Evolutionary conservation across 2,888 invertebrate genomes (phyloP).

Genomic region (Rutpela maculata): DNA sequence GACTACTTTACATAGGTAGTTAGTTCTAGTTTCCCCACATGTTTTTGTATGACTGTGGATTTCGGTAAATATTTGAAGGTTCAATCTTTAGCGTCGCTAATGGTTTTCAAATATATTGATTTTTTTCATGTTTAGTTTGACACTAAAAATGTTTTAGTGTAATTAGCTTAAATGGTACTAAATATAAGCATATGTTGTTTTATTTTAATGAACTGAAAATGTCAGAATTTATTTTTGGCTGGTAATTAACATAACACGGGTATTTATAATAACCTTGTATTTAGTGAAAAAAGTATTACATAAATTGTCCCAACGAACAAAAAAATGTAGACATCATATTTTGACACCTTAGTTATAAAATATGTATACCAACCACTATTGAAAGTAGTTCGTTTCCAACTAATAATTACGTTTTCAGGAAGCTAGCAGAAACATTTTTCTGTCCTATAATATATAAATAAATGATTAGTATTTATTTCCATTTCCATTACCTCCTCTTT

Average conservation of each 20-base stretch:
- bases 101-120: constrained; percentile 37
- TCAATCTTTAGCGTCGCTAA: constrained; percentile 26
- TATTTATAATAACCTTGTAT: background rate
- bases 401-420: too few species aligned
- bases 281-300: background rate
- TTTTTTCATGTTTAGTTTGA: background rate
- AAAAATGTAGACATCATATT: background rate
- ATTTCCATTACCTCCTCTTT: too few species aligned
- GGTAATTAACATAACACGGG: background rate
- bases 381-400: too few species aligned
- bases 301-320: background rate
- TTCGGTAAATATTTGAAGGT: constrained; percentile 26
- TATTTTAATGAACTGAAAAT: background rate
- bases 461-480: too few species aligned
- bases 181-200: background rate
- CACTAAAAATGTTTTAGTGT: background rate
- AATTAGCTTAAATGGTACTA: background rate
- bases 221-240: background rate
- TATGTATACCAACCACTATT: too few species aligned
- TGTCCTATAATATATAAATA: too few species aligned
- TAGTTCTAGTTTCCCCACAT: background rate
- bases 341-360: background rate
- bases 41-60: constrained; percentile 26
- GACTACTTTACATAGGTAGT: background rate
- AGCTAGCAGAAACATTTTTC: too few species aligned